phyloP scores from a whole-genome alignment of 2,113 vertebrate genomes.

The Archilochus colubris region DNA sequence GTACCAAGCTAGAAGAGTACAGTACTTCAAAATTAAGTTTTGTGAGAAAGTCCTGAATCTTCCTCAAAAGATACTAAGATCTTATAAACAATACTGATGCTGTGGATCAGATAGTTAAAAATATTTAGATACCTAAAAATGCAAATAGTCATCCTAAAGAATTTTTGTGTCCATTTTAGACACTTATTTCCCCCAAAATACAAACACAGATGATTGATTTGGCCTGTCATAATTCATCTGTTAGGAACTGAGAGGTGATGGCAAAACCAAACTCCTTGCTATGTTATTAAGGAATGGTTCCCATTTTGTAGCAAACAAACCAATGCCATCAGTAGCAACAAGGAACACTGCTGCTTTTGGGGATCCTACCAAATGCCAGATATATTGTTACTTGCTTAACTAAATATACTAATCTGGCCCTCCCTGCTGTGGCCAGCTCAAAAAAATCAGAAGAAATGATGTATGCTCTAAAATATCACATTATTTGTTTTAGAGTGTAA shows the following conservation, averaged over 20 bases:
- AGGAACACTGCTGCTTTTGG: neutral
- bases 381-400: neutral
- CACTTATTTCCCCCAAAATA: neutral
- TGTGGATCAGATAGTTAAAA: neutral
- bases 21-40: neutral
- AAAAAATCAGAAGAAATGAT: neutral
- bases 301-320: neutral
- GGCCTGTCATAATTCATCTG: constrained; percentile 17
- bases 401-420: neutral
- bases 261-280: neutral
- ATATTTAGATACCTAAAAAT: constrained; percentile 11
- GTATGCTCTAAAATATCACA: neutral
- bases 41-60: neutral
- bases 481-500: neutral
- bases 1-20: neutral
- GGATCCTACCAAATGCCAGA: neutral
- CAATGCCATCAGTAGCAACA: neutral
- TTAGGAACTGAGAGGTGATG: neutral
- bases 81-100: neutral
- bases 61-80: neutral
- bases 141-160: neutral
- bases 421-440: neutral
- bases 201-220: neutral
- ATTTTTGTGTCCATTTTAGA: neutral
- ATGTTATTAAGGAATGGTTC: neutral